Evolutionary conservation across 2,888 invertebrate species (phyloP), one percentile per base, ranked within the genome.

Genomic region (Diarsia dahlii): DNA sequence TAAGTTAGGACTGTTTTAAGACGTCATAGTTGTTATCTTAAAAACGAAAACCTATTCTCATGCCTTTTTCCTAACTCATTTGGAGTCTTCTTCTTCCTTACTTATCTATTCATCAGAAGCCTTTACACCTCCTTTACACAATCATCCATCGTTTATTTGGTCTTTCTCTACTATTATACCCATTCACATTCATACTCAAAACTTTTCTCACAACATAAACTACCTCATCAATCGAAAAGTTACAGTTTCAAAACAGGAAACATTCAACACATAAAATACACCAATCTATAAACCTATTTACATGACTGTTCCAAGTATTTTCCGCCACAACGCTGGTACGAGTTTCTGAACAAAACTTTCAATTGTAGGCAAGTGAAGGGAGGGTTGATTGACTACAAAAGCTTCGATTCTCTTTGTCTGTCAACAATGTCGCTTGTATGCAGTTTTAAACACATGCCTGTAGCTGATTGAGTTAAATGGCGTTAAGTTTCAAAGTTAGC

Each of bases 361-460:
- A 77, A 50, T 34, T 56, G 63, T 56, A 50, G 56, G 15, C 34
- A 34, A 50, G 28, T 64, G 28, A 72, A 58, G 8, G n/a, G 28
- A 62, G 23, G 9, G n/a, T 46, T 23, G 39, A n/a, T 68, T 76
- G 71, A 71, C 62, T 46, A 77, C 76, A 77, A 78, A 78, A 50
- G 78, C 50, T 48, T 78, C 13, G 45, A n/a, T 78, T 56, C 79
- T 23, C 77, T 78, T 77, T 77, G 77, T 79, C 56, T 71, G 9
- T 71, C 63, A 71, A 23, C 50, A 20, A 13, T 23, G 3, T 15
- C 46, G 45, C 64, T 72, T 50, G 63, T 45, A 50, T 78, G 34
- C 56, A 64, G 6, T 45, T 34, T 20, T 52, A 56, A 77, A 70
- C 48, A 71, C 15, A 34, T 46, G 15, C 3, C 13, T 56, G 54